Evolutionary conservation across 2,888 invertebrate genomes (phyloP).

Genomic region (Cordilura impudica): DNA sequence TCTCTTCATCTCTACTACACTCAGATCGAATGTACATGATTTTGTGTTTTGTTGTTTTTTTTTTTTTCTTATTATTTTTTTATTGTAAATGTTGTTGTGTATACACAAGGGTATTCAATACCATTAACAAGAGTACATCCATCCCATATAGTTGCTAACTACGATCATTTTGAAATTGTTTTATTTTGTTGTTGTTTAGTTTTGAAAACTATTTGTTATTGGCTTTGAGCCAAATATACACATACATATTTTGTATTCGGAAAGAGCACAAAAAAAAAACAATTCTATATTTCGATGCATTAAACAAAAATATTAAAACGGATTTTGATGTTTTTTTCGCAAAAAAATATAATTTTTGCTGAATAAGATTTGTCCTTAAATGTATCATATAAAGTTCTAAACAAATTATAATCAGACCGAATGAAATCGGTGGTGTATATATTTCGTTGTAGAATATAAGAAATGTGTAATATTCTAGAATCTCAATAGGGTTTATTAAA

Average conservation of each 20-base stretch:
- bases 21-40: neutral
- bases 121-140: neutral
- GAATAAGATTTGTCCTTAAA: too few species aligned
- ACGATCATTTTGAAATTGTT: conserved; percentile 48
- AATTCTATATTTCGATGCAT: neutral
- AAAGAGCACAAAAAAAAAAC: neutral
- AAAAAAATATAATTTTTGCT: too few species aligned
- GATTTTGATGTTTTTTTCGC: neutral
- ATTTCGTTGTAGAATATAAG: too few species aligned
- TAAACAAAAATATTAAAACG: neutral
- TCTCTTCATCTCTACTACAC: neutral
- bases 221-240: conserved; percentile 51
- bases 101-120: neutral
- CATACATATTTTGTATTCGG: neutral
- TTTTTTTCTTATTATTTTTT: too few species aligned
- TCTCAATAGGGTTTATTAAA: too few species aligned
- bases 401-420: too few species aligned
- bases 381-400: too few species aligned
- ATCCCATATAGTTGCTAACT: conserved; percentile 27
- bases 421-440: too few species aligned
- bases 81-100: too few species aligned
- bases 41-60: neutral
- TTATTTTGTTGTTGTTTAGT: conserved; percentile 26
- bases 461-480: too few species aligned
- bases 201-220: conserved; percentile 58